A percentile compares a stretch with the other conserved stretches of the same genome.
Evolutionary conservation across 1,140 invertebrate species (phyloP).

Genomic region (Physella acuta): DNA sequence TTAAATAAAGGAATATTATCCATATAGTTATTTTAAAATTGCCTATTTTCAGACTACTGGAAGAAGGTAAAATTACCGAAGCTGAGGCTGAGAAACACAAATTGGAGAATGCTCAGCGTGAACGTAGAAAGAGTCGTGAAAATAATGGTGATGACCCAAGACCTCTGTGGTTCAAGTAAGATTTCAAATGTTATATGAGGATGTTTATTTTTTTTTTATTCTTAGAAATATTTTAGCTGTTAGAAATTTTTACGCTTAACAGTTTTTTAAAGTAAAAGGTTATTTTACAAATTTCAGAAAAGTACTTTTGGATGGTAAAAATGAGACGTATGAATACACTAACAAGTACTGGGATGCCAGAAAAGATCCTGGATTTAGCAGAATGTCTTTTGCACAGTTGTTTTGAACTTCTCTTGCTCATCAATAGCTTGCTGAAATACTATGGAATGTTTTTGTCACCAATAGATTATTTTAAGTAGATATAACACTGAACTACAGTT

Average conservation of each 20-base stretch:
- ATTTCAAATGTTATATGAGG: conserved; percentile 1
- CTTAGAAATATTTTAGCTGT: not conserved
- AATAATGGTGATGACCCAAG: conserved; percentile 60
- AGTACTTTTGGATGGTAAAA: conserved; percentile 56
- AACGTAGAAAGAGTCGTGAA: conserved; percentile 69
- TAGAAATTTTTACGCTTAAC: not conserved
- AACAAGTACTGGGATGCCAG: conserved; percentile 65
- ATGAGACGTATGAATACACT: conserved; percentile 68
- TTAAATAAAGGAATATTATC: too few relatives aligned
- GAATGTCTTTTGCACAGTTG: conserved; percentile 56
- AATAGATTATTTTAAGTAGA: too few relatives aligned
- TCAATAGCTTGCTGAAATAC: too few relatives aligned
- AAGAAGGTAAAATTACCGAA: conserved; percentile 74
- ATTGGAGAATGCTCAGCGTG: conserved; percentile 72
- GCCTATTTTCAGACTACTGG: conserved; percentile 63
- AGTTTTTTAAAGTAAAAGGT: not conserved
- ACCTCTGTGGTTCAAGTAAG: conserved; percentile 71
- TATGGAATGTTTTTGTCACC: too few relatives aligned
- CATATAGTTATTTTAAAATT: too few relatives aligned
- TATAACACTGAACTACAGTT: too few relatives aligned
- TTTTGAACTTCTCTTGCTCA: too few relatives aligned
- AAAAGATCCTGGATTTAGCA: conserved; percentile 66
- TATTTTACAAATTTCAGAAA: conserved; percentile 37
- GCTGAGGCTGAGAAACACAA: conserved; percentile 74
- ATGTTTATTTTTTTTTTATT: not conserved